phyloP scores from a whole-genome alignment of 2,888 invertebrate species.

The Amphipyra tragopoginis region DNA sequence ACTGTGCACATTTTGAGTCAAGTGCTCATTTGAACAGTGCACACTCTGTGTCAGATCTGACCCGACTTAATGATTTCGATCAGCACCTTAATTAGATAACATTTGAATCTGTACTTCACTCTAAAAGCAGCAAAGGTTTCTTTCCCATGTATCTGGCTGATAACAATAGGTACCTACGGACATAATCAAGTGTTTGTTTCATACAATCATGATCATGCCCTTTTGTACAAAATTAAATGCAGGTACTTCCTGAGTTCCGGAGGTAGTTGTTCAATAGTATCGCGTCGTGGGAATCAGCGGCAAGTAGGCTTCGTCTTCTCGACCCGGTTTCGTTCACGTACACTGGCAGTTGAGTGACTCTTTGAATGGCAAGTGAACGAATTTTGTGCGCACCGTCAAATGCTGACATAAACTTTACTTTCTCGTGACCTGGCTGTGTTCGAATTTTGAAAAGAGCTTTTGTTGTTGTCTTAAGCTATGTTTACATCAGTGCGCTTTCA shows the following conservation, averaged over 20 bases:
- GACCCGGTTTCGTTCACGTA: slow-evolving; percentile 81
- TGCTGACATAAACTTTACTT: slow-evolving; percentile 70
- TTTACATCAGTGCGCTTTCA: too few relatives aligned
- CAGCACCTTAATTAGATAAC: background rate
- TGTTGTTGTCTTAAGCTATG: too few relatives aligned
- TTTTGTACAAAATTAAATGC: slow-evolving; percentile 17
- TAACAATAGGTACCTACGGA: too few relatives aligned
- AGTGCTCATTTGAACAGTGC: too few relatives aligned
- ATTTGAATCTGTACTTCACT: too few relatives aligned
- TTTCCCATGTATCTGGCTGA: too few relatives aligned
- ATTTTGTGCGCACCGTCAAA: slow-evolving; percentile 69
- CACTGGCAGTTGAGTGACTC: slow-evolving; percentile 58
- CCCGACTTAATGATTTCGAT: slow-evolving; percentile 1
- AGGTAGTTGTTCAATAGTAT: slow-evolving; percentile 43
- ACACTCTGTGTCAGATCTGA: too few relatives aligned
- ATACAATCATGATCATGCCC: slow-evolving; percentile 4
- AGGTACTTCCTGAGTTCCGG: slow-evolving; percentile 29
- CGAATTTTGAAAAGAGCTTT: slow-evolving; percentile 1
- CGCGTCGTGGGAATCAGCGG: slow-evolving; percentile 49
- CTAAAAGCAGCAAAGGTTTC: too few relatives aligned
- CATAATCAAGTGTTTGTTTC: background rate
- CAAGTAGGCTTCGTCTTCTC: slow-evolving; percentile 67
- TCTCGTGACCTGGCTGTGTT: slow-evolving; percentile 66
- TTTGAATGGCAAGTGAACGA: slow-evolving; percentile 72
- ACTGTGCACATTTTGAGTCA: too few relatives aligned